Base-by-base conservation (phyloP, 2,113 vertebrate species). In the Pycnonotus jocosus region DNA sequence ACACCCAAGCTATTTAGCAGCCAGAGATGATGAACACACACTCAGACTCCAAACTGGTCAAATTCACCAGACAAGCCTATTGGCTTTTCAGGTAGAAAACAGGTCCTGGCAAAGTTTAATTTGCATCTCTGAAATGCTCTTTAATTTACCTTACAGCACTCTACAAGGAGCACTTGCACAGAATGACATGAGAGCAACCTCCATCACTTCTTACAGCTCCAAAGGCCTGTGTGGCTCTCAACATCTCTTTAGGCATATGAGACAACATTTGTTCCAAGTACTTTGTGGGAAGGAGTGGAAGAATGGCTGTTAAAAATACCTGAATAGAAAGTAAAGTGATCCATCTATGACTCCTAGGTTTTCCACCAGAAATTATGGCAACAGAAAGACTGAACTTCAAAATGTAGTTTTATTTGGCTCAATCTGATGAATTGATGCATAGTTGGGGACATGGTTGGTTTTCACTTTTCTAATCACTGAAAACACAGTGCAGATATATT, bases 371-470 rank as follows among this genome's bases (percentile, higher is more conserved):
- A 2, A 35, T 37, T n/a, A 47, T 3, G 5, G 14, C 31, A 84
- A 70, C 30, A 81, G 22, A 82, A 87, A 85, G 31, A 6, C 21
- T 76, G 79, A 94, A 65, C 62, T 76, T 57, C 20, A 90, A 78
- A 47, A 64, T 0, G 0, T 12, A 42, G 18, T 16, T 82, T 79
- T 17, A 9, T 69, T 86, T 72, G 31, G 28, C 20, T 82, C 30
- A 82, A 8, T 48, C 24, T 69, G 23, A 57, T 69, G 3, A 53
- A 42, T 2, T 65, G 25, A 50, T 69, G 16, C 8, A 68, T 16
- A 56, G 6, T 1, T 81, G 15, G 10, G 11, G 30, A 56, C 0
- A 0, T 7, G 6, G 4, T 6, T 42, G 3, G 4, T 57, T 72
- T 84, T 87, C 21, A 45, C 18, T 82, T 85, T 93, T 85, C n/a